Percentiles rank a stretch among this genome's conserved stretches.
Conservation (phyloP, 92 coral and sea anemone species). For the Parazoanthus darwini region DNA sequence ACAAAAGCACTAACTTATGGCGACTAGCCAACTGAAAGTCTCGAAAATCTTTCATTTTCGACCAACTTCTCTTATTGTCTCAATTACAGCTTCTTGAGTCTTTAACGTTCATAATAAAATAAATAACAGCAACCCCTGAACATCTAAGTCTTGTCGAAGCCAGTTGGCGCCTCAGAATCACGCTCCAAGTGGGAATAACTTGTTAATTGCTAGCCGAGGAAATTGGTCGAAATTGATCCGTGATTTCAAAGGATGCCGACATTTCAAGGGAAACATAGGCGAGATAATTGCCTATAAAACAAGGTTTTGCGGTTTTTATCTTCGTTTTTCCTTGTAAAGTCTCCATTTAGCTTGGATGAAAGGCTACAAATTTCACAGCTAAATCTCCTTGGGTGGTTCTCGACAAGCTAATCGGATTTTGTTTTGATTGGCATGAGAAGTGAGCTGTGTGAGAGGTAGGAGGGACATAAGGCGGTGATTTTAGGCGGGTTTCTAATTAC, state of each 20-base stretch:
- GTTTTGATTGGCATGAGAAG: slow-evolving; percentile 69
- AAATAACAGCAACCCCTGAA: slow-evolving; percentile 66
- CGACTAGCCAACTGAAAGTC: background rate
- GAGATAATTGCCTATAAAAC: slow-evolving; percentile 82
- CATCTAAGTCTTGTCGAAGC: slow-evolving; percentile 61
- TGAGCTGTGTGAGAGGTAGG: slow-evolving; percentile 57
- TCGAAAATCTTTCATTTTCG: background rate
- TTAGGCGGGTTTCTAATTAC: slow-evolving; percentile 98
- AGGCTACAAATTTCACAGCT: slow-evolving; percentile 33
- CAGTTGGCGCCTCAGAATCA: slow-evolving; percentile 81
- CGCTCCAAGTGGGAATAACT: slow-evolving; percentile 84
- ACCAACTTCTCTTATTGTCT: slow-evolving; percentile 27
- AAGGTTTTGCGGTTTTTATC: slow-evolving; percentile 52
- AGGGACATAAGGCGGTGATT: slow-evolving; percentile 88
- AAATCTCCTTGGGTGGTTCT: slow-evolving; percentile 43
- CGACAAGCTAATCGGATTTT: slow-evolving; percentile 53
- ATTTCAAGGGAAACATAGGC: slow-evolving; percentile 64
- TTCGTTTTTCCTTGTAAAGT: slow-evolving; percentile 22
- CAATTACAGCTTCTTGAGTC: slow-evolving; percentile 55
- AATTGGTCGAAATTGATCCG: slow-evolving; percentile 98
- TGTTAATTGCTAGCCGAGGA: slow-evolving; percentile 97
- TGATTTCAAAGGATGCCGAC: slow-evolving; percentile 91
- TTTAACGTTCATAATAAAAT: slow-evolving; percentile 70
- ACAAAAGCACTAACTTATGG: slow-evolving; percentile 7
- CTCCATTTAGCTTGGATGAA: slow-evolving; percentile 8